Evolutionary conservation across 2,113 vertebrate species (phyloP).

Genomic region (Oostethus manadensis): DNA sequence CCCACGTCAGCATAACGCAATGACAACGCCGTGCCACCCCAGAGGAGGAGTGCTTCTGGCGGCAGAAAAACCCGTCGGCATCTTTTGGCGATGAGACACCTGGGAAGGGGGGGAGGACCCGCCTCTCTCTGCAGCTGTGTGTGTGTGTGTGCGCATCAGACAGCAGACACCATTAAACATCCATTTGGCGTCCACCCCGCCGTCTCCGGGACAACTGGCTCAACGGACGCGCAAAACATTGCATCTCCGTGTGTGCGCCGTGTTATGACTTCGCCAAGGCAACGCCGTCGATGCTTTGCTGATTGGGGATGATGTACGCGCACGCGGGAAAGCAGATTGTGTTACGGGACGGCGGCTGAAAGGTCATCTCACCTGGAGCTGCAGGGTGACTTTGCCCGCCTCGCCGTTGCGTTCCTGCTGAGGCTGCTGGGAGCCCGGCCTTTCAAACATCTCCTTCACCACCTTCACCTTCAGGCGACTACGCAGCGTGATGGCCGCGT

Average conservation of each 20-base stretch:
- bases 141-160: conserved; percentile 10
- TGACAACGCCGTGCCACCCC: conserved; percentile 1
- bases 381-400: conserved; percentile 69
- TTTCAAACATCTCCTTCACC: conserved; percentile 72
- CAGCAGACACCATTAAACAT: conserved; percentile 52
- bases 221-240: conserved; percentile 56
- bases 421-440: conserved; percentile 39
- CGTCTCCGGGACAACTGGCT: conserved; percentile 56
- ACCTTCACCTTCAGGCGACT: conserved; percentile 79
- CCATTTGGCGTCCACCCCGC: conserved; percentile 19
- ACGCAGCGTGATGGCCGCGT: conserved; percentile 76
- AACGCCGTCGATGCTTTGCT: conserved; percentile 27
- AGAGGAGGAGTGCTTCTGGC: conserved; percentile 21
- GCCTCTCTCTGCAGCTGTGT: conserved; percentile 6
- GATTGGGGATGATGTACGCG: not conserved
- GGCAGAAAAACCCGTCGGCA: conserved; percentile 29
- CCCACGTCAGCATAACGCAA: conserved; percentile 35
- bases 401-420: conserved; percentile 64
- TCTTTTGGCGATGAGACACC: conserved; percentile 16
- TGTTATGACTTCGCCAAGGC: conserved; percentile 63
- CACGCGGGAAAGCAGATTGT: not conserved
- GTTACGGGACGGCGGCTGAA: not conserved
- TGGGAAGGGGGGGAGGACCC: not conserved
- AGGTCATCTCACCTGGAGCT: conserved; percentile 69
- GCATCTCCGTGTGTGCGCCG: conserved; percentile 7